Evolutionary conservation across 2,888 invertebrate species (phyloP).

Genomic region (Xiphydria camelus): DNA sequence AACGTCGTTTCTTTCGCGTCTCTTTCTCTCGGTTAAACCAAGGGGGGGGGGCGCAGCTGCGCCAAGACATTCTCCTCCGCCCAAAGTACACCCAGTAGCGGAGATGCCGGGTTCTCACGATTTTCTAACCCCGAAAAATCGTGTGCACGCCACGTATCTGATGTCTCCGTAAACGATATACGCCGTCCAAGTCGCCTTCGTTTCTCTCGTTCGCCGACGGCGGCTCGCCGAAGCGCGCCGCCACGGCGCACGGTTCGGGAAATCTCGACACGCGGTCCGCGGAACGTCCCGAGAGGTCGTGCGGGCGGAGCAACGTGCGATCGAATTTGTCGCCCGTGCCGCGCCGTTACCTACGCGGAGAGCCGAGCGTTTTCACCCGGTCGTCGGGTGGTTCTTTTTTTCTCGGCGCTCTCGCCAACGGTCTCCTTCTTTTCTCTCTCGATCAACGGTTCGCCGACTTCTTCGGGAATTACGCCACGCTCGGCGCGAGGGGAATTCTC

Average conservation of each 20-base stretch:
- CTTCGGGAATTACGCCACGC: too few species aligned
- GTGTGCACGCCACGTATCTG: constrained; percentile 31
- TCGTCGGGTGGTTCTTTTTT: not conserved
- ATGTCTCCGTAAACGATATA: too few species aligned
- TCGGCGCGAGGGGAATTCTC: too few species aligned
- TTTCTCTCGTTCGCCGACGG: too few species aligned
- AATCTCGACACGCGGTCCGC: constrained; percentile 22
- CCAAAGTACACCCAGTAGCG: too few species aligned
- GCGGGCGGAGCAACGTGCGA: too few species aligned
- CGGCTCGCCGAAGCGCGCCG: not conserved
- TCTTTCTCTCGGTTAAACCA: too few species aligned
- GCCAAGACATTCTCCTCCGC: too few species aligned
- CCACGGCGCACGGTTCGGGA: not conserved
- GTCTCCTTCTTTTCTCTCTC: not conserved
- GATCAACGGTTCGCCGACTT: too few species aligned
- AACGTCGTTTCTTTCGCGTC: too few species aligned
- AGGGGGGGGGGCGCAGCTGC: too few species aligned
- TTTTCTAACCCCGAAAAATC: constrained; percentile 20
- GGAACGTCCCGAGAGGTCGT: constrained; percentile 20
- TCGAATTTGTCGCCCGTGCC: not conserved
- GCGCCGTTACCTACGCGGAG: not conserved
- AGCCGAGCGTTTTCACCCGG: not conserved
- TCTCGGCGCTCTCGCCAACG: not conserved
- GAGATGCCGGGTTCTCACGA: constrained; percentile 3
- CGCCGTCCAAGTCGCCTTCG: too few species aligned